Evolutionary conservation across 2,797 vertebrate genomes (phyloP).

Genomic region (Lithobates pipiens): DNA sequence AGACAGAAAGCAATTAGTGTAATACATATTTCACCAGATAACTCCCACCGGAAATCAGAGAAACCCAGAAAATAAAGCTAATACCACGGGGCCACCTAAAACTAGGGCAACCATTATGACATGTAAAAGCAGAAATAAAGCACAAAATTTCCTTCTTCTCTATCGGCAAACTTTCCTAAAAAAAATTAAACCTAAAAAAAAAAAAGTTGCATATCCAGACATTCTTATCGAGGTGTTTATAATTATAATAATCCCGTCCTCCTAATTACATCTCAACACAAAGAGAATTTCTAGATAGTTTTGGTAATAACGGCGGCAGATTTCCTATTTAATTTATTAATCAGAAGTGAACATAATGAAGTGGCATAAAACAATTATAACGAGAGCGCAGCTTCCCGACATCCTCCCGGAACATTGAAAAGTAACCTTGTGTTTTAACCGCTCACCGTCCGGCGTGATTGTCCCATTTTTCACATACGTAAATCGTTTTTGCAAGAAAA

Average conservation of each 20-base stretch:
- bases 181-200: no score
- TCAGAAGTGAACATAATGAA: background rate
- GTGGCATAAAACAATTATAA: background rate
- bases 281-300: background rate
- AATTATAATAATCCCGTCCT: no score
- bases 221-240: no score
- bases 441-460: no score
- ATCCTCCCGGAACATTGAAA: background rate
- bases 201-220: no score
- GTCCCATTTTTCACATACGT: no score
- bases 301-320: background rate
- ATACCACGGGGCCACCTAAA: background rate
- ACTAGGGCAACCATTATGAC: background rate
- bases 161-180: background rate
- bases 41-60: background rate
- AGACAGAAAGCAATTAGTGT: background rate
- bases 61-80: background rate
- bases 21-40: background rate
- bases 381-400: background rate
- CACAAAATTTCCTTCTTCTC: background rate
- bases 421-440: conserved; percentile 12
- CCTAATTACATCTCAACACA: no score
- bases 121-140: background rate
- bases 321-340: conserved; percentile 2
- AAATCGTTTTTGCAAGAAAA: no score